A percentile compares a stretch with the other conserved stretches of the same genome.
Evolutionary conservation across 2,113 vertebrate genomes (phyloP).

Genomic region (Hucho hucho): DNA sequence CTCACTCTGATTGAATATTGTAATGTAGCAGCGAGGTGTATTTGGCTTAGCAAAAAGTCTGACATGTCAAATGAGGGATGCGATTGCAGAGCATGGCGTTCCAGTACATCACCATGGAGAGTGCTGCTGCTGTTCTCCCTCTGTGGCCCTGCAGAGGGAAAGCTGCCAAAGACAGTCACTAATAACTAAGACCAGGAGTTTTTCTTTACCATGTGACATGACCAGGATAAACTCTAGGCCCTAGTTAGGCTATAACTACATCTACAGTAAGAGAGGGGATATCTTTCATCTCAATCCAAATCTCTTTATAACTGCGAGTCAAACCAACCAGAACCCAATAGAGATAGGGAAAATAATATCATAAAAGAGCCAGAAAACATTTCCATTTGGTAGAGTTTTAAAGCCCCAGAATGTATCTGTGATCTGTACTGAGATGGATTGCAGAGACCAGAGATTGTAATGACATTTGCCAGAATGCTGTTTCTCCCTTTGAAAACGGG

Average conservation of each 20-base stretch:
- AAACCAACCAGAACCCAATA: neutral
- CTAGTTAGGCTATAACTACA: too few relatives aligned
- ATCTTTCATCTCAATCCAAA: neutral
- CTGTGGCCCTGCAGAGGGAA: neutral
- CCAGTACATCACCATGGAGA: neutral
- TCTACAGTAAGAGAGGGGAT: neutral
- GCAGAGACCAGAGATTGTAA: conserved; percentile 17
- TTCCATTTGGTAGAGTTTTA: neutral
- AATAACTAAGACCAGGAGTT: neutral
- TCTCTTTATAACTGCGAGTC: neutral
- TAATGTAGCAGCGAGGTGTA: conserved; percentile 1
- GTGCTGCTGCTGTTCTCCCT: neutral
- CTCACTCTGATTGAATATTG: neutral
- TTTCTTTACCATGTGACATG: neutral
- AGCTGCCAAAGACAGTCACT: neutral
- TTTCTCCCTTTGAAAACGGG: conserved; percentile 18
- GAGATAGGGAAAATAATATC: neutral
- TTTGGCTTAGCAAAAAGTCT: neutral
- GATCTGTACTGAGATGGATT: neutral
- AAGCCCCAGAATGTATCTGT: neutral
- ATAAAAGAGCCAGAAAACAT: neutral
- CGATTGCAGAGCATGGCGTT: neutral
- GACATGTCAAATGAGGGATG: neutral
- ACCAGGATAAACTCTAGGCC: too few relatives aligned
- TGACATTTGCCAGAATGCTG: conserved; percentile 16